Evolutionary conservation across 2,113 vertebrate species (phyloP), one percentile per base, ranked within the genome.

Genomic region (Hirundichthys speculiger): DNA sequence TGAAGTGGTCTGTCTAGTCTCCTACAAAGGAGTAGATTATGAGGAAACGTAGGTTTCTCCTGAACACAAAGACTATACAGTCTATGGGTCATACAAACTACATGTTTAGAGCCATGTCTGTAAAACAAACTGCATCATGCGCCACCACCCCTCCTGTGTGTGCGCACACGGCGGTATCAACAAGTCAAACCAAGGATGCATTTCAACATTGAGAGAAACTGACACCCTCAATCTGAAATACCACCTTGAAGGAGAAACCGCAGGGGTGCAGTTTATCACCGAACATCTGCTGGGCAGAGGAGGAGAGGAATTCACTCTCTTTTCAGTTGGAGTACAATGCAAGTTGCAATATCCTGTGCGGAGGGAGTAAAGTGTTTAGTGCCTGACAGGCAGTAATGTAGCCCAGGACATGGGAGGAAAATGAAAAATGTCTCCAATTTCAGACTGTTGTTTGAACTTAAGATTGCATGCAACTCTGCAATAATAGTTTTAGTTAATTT

Each of bases 261-360:
- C 61, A 59, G 56, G 0, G 61, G 22, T 54, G 38, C 49, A 27
- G 64, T 80, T 75, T 75, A 81, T 77, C 79, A 25, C 34, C 9
- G n/a, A 73, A 69, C 83, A 78, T 86, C 83, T 87, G 74, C 52
- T 3, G 8, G 42, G 47, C 71, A 82, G 70, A 78, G 50, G 59
- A 53, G 46, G 41, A 58, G 43, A 68, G 50, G 76, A 76, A 78
- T 77, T 50, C 50, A 27, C n/a, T 57, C 19, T 74, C 39, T 58
- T n/a, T 34, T 75, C 55, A 69, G 25, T 25, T 10, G 6, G 2
- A 73, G 51, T 3, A 51, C 43, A 69, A 66, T 10, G 13, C 18
- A 25, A 56, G 46, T 30, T 61, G 70, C 41, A 73, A 75, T 77
- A 66, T 80, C 67, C 69, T 72, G 80, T 41, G 22, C 52, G 68